Base-by-base conservation (phyloP, 1,140 invertebrate species). In the Steinernema feltiae region DNA sequence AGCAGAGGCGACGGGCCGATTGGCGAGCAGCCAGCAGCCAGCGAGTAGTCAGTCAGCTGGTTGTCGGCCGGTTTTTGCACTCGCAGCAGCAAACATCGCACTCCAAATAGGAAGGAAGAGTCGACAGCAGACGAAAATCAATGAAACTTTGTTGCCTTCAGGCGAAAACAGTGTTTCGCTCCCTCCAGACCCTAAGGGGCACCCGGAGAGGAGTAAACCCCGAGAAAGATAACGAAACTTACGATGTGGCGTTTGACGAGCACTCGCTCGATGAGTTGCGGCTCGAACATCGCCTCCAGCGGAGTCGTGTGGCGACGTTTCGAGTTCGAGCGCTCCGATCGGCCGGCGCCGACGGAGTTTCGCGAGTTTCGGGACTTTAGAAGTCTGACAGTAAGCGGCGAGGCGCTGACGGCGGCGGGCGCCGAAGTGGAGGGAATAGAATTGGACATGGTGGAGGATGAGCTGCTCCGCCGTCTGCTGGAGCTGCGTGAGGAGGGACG, bases 201-300 rank as follows among this genome's bases (percentile, higher is more conserved):
- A n/a, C 41, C 41, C n/a, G 53, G 53, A 27, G 24, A 63, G 15
- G 15, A 15, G 24, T 15, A n/a, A 63, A 63, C 12, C 53, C 53
- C 53, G n/a, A n/a, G n/a, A 63, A 27, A n/a, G 53, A 63, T 63
- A 63, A 63, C 53, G 53, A 63, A 63, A 63, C 53, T 63, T 63
- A 63, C 53, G 24, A 63, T 63, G 53, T 63, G 53, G 15, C 53
- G 53, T 63, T 63, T 63, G 53, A 27, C 53, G 53, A 63, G 53
- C 2, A 63, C 15, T 21, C 53, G 15, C 24, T 63, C 53, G 53
- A 63, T 12, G 15, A 63, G 7, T 7, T 15, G 15, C 7, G 53
- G 53, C 24, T 63, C 12, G 53, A 63, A 15, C 53, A 63, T 63
- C 12, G 24, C 24, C 15, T 63, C 53, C 12, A 63, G 24, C 7